Evolutionary conservation across 1,140 invertebrate species (phyloP), one percentile per base, ranked within the genome.

Genomic region (Temnothorax longispinosus): DNA sequence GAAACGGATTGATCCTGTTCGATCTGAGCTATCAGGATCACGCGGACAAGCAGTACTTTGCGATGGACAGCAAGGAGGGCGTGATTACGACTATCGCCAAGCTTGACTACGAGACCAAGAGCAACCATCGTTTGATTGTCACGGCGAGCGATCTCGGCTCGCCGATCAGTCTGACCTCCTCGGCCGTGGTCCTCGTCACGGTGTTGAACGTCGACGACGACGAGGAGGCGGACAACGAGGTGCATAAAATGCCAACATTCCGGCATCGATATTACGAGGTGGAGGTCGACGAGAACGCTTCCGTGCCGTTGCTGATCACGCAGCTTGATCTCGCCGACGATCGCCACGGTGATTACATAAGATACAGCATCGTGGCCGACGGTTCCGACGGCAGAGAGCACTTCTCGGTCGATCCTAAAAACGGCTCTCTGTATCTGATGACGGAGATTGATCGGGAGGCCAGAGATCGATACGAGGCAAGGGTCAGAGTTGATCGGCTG

Each of bases 81-180:
- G 96, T 97, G 1, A 96, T 98, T 4, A 98, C 97, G 11, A 98
- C 97, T 0, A 96, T 97, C 5, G 96, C 96, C 1, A 96, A 96
- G 87, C 95, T 98, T 10, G 97, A 98, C 91, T 98, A 97, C 89
- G 97, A 98, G 94, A 95, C 92, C 41, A 95, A 96, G 88, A 95
- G 94, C 44, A 93, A 95, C 18, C 97, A 98, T 91, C 98, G 98
- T 93, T 95, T 98, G 1, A 97, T 97, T 0, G 96, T 98, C 0
- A 96, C 98, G 7, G 98, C 98, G 0, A 98, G 98, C 0, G 98
- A 98, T 95, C 95, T 98, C 27, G 98, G 98, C 1, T 97, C 97
- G 44, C 98, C 98, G 0, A 13, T 91, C 0, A 97, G 97, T 88
- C 93, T 98, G 10, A 98, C 97, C 74, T 97, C 98, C 0, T 97